Conservation (phyloP, 2,888 invertebrate species). For the Tuta absoluta region DNA sequence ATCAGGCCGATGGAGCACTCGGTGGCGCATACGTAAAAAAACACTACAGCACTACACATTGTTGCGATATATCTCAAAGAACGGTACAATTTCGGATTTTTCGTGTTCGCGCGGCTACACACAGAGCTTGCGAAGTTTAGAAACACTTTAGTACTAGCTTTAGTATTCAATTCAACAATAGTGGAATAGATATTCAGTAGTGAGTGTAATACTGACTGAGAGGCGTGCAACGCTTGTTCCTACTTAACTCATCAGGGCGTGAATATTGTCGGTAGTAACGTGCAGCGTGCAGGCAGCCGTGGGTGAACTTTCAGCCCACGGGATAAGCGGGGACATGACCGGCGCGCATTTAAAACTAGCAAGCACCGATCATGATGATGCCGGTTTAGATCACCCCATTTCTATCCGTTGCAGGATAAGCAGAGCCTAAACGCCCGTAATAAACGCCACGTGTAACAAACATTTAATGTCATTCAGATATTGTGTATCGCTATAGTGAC, state of each 20-base stretch:
- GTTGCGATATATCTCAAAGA: background rate
- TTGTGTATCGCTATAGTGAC: no score
- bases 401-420: no score
- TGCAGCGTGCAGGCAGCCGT: constrained; percentile 9
- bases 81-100: background rate
- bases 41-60: no score
- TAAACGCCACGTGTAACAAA: no score
- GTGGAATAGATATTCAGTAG: background rate
- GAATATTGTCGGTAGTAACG: background rate
- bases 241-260: constrained; percentile 4
- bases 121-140: background rate
- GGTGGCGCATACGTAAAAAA: no score
- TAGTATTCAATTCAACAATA: constrained; percentile 2
- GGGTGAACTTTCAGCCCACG: background rate
- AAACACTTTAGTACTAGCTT: background rate
- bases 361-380: no score
- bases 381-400: no score
- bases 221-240: background rate
- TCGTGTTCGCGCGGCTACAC: background rate
- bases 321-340: background rate
- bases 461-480: no score
- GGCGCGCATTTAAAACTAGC: no score
- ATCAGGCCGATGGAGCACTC: no score
- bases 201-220: background rate
- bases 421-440: no score